phyloP scores from a whole-genome alignment of 1,140 invertebrate genomes.

The Drosophila nebulosa region DNA sequence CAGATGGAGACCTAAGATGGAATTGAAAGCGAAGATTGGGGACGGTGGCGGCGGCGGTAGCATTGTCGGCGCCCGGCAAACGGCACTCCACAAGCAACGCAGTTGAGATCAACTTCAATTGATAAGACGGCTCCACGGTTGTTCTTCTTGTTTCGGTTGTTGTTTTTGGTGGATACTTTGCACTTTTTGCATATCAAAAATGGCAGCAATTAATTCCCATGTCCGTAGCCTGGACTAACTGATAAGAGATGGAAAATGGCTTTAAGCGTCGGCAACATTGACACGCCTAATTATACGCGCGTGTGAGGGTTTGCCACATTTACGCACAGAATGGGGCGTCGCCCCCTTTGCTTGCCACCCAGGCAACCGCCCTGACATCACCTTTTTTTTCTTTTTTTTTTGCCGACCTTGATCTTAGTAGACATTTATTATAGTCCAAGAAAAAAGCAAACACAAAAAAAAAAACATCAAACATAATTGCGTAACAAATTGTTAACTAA shows the following conservation, averaged over 20 bases:
- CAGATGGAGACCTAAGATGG: neutral
- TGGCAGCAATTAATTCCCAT: conserved; percentile 74
- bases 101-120: conserved; percentile 68
- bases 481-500: conserved; percentile 75
- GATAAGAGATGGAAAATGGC: conserved; percentile 68
- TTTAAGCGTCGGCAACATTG: conserved; percentile 63
- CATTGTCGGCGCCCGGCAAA: conserved; percentile 54
- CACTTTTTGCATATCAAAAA: conserved; percentile 73
- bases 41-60: conserved; percentile 45
- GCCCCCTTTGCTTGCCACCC: conserved; percentile 47
- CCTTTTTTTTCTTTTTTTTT: conserved; percentile 17
- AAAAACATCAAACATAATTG: conserved; percentile 65
- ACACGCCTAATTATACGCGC: conserved; percentile 69
- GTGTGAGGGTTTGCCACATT: conserved; percentile 64
- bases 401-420: conserved; percentile 62
- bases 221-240: conserved; percentile 36
- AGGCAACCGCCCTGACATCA: conserved; percentile 68
- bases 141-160: conserved; percentile 19
- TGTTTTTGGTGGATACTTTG: conserved; percentile 38
- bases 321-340: conserved; percentile 57
- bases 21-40: conserved; percentile 6
- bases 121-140: conserved; percentile 44
- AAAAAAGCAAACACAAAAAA: conserved; percentile 27
- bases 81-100: conserved; percentile 58
- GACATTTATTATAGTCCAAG: conserved; percentile 1